A percentile compares a stretch with the other conserved stretches of the same genome.
Evolutionary conservation across 2,113 vertebrate species (phyloP).

Genomic region (Nerophis ophidion): DNA sequence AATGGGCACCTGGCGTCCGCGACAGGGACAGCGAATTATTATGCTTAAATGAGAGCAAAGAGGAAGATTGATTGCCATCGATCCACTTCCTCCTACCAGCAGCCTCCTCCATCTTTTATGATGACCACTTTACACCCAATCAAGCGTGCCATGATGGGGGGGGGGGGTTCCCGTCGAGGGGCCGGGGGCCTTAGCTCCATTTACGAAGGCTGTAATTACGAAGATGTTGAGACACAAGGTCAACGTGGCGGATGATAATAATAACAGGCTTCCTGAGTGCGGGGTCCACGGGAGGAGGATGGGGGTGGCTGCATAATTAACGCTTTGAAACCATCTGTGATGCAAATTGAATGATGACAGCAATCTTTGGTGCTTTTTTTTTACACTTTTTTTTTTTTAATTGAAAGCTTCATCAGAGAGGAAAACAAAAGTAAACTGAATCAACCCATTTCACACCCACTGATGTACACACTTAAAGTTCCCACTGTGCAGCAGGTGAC

Average conservation of each 20-base stretch:
- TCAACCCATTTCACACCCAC: constrained; percentile 93
- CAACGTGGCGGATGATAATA: constrained; percentile 36
- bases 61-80: constrained; percentile 60
- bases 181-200: constrained; percentile 55
- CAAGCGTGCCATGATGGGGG: constrained; percentile 30
- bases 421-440: constrained; percentile 60
- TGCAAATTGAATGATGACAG: constrained; percentile 36
- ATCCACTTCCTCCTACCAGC: constrained; percentile 45
- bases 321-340: constrained; percentile 23
- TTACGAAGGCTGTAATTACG: constrained; percentile 57
- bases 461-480: constrained; percentile 82
- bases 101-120: constrained; percentile 61
- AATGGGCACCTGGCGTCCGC: constrained; percentile 35
- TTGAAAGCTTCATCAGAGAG: constrained; percentile 99
- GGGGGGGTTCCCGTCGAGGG: constrained; percentile 49
- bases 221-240: constrained; percentile 55
- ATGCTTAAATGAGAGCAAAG: constrained; percentile 64
- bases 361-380: constrained; percentile 46
- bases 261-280: constrained; percentile 48
- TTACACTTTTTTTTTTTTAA: constrained; percentile 76
- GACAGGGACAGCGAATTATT: constrained; percentile 67
- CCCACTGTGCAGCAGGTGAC: constrained; percentile 60
- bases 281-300: constrained; percentile 15
- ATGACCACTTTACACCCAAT: constrained; percentile 62
- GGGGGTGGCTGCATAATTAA: constrained; percentile 29